Conservation (phyloP, 2,888 invertebrate genomes). For the Drosophila rubida region DNA sequence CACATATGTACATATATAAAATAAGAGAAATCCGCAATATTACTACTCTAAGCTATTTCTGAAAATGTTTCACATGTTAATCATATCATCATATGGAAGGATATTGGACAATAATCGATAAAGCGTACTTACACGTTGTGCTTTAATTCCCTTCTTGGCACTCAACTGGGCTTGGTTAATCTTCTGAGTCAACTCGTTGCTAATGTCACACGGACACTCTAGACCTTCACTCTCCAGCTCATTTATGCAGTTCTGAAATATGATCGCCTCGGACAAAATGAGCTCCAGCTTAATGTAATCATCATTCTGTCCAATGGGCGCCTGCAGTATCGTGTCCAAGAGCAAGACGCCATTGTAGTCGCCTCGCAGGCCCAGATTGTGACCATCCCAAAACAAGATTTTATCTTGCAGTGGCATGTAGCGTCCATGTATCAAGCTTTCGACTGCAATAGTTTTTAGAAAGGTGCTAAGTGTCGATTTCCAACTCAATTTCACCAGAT, state of each 20-base stretch:
- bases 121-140: constrained; percentile 90
- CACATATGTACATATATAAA: not conserved
- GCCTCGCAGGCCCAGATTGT: constrained; percentile 92
- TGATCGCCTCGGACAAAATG: constrained; percentile 93
- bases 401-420: constrained; percentile 92
- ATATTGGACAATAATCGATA: not conserved
- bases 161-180: constrained; percentile 90
- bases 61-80: too few species aligned
- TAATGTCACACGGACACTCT: constrained; percentile 91
- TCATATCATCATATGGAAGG: too few species aligned
- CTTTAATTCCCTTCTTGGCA: constrained; percentile 93
- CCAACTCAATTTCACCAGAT: constrained; percentile 14
- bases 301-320: constrained; percentile 90
- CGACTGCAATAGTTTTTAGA: constrained; percentile 67
- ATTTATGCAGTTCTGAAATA: constrained; percentile 92
- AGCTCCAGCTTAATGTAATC: constrained; percentile 93
- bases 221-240: constrained; percentile 90
- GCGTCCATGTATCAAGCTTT: constrained; percentile 88
- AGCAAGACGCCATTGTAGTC: constrained; percentile 96
- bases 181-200: constrained; percentile 91
- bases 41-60: too few species aligned
- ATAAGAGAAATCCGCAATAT: too few species aligned
- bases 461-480: not conserved
- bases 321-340: constrained; percentile 94
- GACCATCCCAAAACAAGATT: constrained; percentile 93